Evolutionary conservation across 2,113 vertebrate genomes (phyloP), one percentile per base, ranked within the genome.

Genomic region (Neodon shergylaensis): DNA sequence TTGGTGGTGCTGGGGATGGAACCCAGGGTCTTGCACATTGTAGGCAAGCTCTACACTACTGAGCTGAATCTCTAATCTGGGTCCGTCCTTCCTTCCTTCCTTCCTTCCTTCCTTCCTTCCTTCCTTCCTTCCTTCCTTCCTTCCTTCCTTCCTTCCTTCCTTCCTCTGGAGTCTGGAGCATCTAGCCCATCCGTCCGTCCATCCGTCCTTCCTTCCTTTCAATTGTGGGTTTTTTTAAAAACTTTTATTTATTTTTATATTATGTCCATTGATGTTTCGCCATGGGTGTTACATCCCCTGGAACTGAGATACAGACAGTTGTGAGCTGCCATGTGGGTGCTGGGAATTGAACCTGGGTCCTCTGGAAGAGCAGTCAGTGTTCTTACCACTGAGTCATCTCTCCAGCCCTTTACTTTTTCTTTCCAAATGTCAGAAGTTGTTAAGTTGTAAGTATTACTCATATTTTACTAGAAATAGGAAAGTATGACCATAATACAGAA

Each of bases 391-490:
- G 70, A 72, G 7, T n/a, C 70, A 72, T 72, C 70, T 72, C 70
- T 72, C 17, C 70, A 72, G 19, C 19, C 36, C 17, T 36, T 72
- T 66, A 39, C 14, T 84, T 47, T 68, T 52, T 58, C n/a, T 26
- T 39, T 74, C 33, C n/a, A 92, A n/a, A 79, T 58, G 10, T 89
- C 36, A 81, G 47, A 92, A 70, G 7, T 77, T 84, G 26, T 5
- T 93, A 93, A 66, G 17, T 95, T 91, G 3, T 7, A 72, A 95
- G 12, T 82, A 52, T 74, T 82, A 28, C 58, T 92, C 13, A 66
- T 14, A 39, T 90, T 91, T 95, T 70, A 58, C 31, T 31, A 68
- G 28, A 52, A 95, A 82, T 76, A 21, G 82, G 17, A 78, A 94
- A 74, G 78, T 61, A 84, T 36, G 21, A 88, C 6, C 44, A 28